Conservation (phyloP, 1,140 invertebrate species). For the Bemisia tabaci region DNA sequence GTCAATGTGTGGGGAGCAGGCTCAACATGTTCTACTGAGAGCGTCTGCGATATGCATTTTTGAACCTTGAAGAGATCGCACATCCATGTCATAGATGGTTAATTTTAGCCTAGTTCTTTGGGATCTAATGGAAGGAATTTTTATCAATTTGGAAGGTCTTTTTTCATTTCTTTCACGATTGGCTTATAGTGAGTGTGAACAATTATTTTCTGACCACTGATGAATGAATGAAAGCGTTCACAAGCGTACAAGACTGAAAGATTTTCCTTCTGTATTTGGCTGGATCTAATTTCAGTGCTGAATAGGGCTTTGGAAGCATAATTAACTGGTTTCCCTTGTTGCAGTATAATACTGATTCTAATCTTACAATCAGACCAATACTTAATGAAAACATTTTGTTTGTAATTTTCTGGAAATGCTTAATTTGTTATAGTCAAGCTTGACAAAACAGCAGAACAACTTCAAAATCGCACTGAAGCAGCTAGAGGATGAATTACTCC, state of each 20-base stretch:
- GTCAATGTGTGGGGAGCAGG: conserved; percentile 13
- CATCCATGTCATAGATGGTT: conserved; percentile 22
- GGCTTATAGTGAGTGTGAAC: conserved; percentile 30
- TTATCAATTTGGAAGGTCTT: conserved; percentile 16
- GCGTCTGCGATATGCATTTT: conserved; percentile 11
- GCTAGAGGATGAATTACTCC: conserved; percentile 77
- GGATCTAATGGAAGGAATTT: conserved; percentile 23
- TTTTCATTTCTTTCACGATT: conserved; percentile 23
- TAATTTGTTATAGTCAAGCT: conserved; percentile 33
- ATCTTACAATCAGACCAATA: too few relatives aligned
- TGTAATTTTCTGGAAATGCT: background rate
- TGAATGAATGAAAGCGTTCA: conserved; percentile 25
- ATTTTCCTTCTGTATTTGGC: conserved; percentile 26
- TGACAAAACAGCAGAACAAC: conserved; percentile 87
- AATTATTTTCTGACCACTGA: conserved; percentile 22
- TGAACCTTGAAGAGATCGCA: too few relatives aligned
- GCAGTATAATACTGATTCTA: too few relatives aligned
- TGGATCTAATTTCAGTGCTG: background rate
- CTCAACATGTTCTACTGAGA: conserved; percentile 12
- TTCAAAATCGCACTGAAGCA: conserved; percentile 87
- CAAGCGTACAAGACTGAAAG: conserved; percentile 23
- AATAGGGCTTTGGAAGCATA: background rate
- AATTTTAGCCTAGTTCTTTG: conserved; percentile 30
- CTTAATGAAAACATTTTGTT: too few relatives aligned
- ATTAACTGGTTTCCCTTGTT: conserved; percentile 4